Evolutionary conservation across 1,140 invertebrate genomes (phyloP).

Genomic region (Drosophila arawakana): DNA sequence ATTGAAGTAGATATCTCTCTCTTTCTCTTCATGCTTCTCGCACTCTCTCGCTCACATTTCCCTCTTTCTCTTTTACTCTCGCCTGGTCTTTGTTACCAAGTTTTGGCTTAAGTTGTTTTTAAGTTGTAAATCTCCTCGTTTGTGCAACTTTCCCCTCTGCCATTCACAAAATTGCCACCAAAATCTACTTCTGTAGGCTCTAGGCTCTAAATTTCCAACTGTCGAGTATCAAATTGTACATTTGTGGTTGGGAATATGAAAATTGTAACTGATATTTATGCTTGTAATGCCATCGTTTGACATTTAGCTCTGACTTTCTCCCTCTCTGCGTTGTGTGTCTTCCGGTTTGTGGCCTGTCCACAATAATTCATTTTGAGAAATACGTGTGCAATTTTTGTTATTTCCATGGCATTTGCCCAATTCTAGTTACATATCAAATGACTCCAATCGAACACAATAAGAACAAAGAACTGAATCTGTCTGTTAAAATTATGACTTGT

Average conservation of each 20-base stretch:
- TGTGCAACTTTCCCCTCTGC: slow-evolving; percentile 55
- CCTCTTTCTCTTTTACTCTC: not conserved
- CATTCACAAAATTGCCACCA: not conserved
- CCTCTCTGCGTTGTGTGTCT: not conserved
- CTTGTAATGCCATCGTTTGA: slow-evolving; percentile 74
- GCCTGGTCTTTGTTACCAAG: slow-evolving; percentile 65
- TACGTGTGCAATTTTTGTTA: slow-evolving; percentile 71
- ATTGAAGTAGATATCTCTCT: slow-evolving; percentile 33
- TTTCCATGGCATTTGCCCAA: slow-evolving; percentile 53
- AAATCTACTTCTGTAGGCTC: slow-evolving; percentile 7
- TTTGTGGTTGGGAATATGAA: slow-evolving; percentile 78
- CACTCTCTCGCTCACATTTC: not conserved
- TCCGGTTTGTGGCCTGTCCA: slow-evolving; percentile 44
- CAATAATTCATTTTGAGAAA: slow-evolving; percentile 74
- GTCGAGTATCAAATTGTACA: slow-evolving; percentile 68
- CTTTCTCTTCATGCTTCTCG: not conserved
- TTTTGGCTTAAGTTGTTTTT: slow-evolving; percentile 82
- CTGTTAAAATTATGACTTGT: slow-evolving; percentile 57
- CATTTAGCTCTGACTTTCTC: slow-evolving; percentile 52
- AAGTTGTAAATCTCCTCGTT: slow-evolving; percentile 79
- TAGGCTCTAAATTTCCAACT: slow-evolving; percentile 4
- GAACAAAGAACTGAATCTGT: slow-evolving; percentile 48
- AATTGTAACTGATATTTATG: slow-evolving; percentile 81
- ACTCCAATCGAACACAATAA: slow-evolving; percentile 38
- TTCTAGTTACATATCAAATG: slow-evolving; percentile 29